A percentile compares a stretch with the other conserved stretches of the same genome.
Evolutionary conservation across 1,140 invertebrate genomes (phyloP).

Genomic region (Zaprionus africanus): DNA sequence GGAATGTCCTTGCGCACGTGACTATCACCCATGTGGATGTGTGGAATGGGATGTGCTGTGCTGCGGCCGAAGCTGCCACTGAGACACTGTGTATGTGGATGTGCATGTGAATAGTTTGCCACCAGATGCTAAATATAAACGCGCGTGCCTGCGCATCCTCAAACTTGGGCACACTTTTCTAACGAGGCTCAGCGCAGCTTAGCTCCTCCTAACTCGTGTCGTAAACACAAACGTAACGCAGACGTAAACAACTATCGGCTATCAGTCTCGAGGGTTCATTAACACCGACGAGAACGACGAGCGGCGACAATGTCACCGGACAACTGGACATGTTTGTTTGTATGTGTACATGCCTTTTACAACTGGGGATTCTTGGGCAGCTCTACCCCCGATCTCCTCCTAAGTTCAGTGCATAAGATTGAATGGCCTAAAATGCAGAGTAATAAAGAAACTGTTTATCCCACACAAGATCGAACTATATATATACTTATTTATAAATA

Average conservation of each 20-base stretch:
- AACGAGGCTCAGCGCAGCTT: conserved; percentile 52
- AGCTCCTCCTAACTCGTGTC: conserved; percentile 45
- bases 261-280: conserved; percentile 71
- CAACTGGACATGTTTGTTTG: conserved; percentile 40
- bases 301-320: conserved; percentile 25
- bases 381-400: no score
- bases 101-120: conserved; percentile 17
- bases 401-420: no score
- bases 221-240: conserved; percentile 34
- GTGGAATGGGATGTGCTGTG: conserved; percentile 15
- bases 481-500: no score
- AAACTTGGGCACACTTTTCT: conserved; percentile 70
- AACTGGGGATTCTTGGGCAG: neutral
- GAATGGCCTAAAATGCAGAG: no score
- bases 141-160: conserved; percentile 76
- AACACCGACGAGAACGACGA: conserved; percentile 42
- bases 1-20: conserved; percentile 83
- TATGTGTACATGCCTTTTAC: neutral
- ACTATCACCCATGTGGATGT: conserved; percentile 51
- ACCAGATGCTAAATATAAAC: conserved; percentile 73
- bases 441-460: neutral
- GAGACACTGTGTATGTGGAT: conserved; percentile 22
- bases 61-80: conserved; percentile 24
- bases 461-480: no score
- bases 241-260: conserved; percentile 70